phyloP scores from a whole-genome alignment of 2,113 vertebrate genomes.

The Pseudois nayaur region DNA sequence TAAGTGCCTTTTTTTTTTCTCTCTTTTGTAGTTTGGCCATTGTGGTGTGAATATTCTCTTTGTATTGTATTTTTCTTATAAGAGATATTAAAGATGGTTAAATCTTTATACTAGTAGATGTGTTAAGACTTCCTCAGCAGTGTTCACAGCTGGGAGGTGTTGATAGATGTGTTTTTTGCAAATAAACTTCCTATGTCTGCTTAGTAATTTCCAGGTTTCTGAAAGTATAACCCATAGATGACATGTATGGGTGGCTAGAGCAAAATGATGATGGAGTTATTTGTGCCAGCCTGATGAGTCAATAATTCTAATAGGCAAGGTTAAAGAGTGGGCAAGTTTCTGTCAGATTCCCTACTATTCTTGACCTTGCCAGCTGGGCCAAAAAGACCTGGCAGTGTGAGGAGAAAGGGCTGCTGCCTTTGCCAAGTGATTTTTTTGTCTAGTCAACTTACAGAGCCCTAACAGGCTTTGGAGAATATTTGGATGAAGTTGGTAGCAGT shows the following conservation, averaged over 20 bases:
- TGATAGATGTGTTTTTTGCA: background rate
- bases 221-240: background rate
- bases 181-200: background rate
- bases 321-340: background rate
- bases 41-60: background rate
- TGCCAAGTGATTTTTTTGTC: background rate
- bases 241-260: background rate
- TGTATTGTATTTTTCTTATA: background rate
- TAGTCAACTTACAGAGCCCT: background rate
- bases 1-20: background rate
- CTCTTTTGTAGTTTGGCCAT: background rate
- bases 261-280: background rate
- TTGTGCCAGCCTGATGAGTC: background rate
- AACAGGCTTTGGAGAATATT: background rate
- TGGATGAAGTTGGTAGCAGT: background rate
- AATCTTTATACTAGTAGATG: background rate
- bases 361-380: background rate
- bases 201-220: background rate
- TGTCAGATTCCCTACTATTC: background rate
- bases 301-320: background rate
- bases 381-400: background rate
- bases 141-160: background rate
- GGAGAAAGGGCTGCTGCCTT: background rate
- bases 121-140: background rate
- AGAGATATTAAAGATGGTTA: background rate